Evolutionary conservation across 2,797 vertebrate genomes (phyloP), one percentile per base, ranked within the genome.

Genomic region (Notoglanidium macrostoma): DNA sequence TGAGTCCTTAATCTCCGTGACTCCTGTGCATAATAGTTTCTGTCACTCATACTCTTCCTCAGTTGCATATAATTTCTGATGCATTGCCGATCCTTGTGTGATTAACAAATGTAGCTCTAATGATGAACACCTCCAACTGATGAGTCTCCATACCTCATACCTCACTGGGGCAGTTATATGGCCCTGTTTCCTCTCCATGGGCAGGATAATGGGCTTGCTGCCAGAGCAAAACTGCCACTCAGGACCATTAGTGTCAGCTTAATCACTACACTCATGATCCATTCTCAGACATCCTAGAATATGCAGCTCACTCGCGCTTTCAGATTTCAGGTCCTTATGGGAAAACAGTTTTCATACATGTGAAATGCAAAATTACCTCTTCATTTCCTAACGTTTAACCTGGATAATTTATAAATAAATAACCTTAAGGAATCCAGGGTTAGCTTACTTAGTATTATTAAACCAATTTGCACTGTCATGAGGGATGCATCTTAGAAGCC

Each of bases 231-330:
- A 93, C 91, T 91, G 92, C 90, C 91, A 93, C 94, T 94, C 93
- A 93, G 94, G 94, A 92, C 94, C 95, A 95, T 96, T 96, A 95
- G 91, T 87, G 93, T 85, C 92, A 89, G 88, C 91, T 92, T 95
- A 95, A 96, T 94, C 94, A 93, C 93, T 92, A 92, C 91, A 83
- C 90, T 94, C 90, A 94, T 93, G 94, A 94, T 92, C 93, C 86
- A 92, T 92, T 90, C 90, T 90, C 87, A 88, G 92, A 89, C 92
- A 92, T 89, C 91, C 88, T 67, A 63, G 54, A 83, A 79, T 79
- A 67, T 86, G 86, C 44, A 68, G 79, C 29, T 44, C 32, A 57
- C 14, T 83, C 44, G 29, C n/a, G 17, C 51, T 46, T 76, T 72
- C 29, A 74, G 68, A n/a, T 70, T 77, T 35, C 54, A 84, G 29